These are phyloP conservation scores for Australoheros scitulus DNA, from an alignment of 2,113 vertebrate genomes.

Conservation along the genomic window DNA sequence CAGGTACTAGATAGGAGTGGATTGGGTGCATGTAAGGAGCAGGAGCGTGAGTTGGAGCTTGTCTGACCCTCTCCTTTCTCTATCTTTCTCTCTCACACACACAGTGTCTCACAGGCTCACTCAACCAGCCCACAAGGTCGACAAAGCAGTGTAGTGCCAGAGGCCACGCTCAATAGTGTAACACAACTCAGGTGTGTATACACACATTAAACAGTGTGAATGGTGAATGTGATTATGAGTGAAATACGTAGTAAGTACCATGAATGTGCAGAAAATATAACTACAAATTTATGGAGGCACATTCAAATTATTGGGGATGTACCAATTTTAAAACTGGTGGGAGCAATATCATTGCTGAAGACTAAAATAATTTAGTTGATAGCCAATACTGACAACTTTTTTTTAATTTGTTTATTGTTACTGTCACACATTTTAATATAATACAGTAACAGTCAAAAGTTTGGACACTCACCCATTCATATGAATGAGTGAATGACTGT, in stretches of 20 bases:
- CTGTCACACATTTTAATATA: neutral
- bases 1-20: conserved; percentile 82
- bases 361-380: neutral
- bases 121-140: conserved; percentile 23
- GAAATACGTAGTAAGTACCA: neutral
- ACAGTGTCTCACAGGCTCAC: conserved; percentile 8
- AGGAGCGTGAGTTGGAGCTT: conserved; percentile 66
- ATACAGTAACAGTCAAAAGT: no score
- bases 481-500: no score
- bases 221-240: neutral
- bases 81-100: neutral
- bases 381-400: neutral
- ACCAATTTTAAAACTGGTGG: neutral
- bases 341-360: no score
- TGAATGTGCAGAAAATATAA: neutral
- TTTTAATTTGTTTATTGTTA: neutral
- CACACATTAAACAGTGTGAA: neutral
- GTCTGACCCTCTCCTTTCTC: conserved; percentile 47
- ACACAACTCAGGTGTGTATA: neutral
- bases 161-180: conserved; percentile 10
- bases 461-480: no score
- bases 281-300: neutral
- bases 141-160: conserved; percentile 40
- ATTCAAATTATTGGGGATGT: neutral
- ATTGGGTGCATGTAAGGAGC: conserved; percentile 82